Conservation (phyloP, 2,888 invertebrate species). For the Noctua comes region DNA sequence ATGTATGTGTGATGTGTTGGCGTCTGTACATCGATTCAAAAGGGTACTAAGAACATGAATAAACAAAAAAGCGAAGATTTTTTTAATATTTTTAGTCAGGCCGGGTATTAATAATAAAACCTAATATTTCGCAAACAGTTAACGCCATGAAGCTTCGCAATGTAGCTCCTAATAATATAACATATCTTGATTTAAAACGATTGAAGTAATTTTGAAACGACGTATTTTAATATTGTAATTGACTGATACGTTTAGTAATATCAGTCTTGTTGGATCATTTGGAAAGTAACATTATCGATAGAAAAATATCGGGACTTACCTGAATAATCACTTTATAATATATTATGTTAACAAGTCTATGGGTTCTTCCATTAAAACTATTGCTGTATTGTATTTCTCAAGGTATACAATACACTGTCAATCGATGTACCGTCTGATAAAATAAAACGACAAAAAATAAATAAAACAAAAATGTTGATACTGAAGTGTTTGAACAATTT, state of each 20-base stretch:
- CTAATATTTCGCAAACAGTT: too few relatives aligned
- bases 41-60: too few relatives aligned
- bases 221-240: not conserved
- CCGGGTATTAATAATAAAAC: too few relatives aligned
- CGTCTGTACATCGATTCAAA: too few relatives aligned
- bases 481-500: constrained; percentile 9
- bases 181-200: too few relatives aligned
- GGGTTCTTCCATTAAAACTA: not conserved
- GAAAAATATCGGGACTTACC: not conserved
- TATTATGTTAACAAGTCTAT: not conserved
- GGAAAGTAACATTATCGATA: not conserved
- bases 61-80: too few relatives aligned
- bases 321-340: not conserved
- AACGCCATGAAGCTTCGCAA: too few relatives aligned
- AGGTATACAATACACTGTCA: too few relatives aligned
- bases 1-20: too few relatives aligned
- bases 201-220: too few relatives aligned
- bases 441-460: not conserved
- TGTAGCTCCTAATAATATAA: too few relatives aligned
- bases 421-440: not conserved
- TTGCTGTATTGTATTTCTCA: not conserved
- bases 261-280: not conserved
- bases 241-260: not conserved
- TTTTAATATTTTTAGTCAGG: too few relatives aligned
- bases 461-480: constrained; percentile 2